Evolutionary conservation across 1,140 invertebrate genomes (phyloP), one percentile per base, ranked within the genome.

Genomic region (Pristionchus pacificus): DNA sequence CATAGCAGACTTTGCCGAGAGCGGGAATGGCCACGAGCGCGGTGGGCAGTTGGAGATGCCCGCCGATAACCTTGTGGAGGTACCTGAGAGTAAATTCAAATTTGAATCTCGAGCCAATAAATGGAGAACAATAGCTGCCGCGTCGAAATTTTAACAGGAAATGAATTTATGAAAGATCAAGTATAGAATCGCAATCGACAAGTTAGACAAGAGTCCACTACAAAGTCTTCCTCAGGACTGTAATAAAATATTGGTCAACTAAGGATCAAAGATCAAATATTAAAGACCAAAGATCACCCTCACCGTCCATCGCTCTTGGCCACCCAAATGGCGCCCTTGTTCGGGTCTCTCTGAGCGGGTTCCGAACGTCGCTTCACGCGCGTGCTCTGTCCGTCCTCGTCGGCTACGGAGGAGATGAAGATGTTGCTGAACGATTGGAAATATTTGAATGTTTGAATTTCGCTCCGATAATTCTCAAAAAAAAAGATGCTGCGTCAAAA

Each of bases 401-500:
- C 70, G 0, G 66, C 62, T 19, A 84, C 69, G 15, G 80, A 68
- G 1, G 82, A 66, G 2, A 83, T 67, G 60, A 74, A 82, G 6
- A 82, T 59, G 57, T 82, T 84, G 29, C 74, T 72, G 30, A 60
- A 77, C 6, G 25, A 19, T 10, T 27, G n/a, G 27, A 33, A 70
- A 70, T 69, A 65, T 29, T 68, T 28, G 13, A 62, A 24, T 14
- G 55, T 57, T 57, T 60, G 3, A 24, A 10, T 60, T 10, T 25
- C 82, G 28, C 78, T 84, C 25, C 81, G 60, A 58, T 84, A 83
- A 32, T 82, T 82, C 13, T 77, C 76, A 1, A 82, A 72, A n/a
- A 82, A n/a, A n/a, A n/a, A n/a, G n/a, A n/a, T n/a, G n/a, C n/a
- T n/a, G n/a, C n/a, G n/a, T n/a, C n/a, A n/a, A n/a, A n/a, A n/a